phyloP scores from a whole-genome alignment of 2,797 vertebrate species.

The Helarctos malayanus region DNA sequence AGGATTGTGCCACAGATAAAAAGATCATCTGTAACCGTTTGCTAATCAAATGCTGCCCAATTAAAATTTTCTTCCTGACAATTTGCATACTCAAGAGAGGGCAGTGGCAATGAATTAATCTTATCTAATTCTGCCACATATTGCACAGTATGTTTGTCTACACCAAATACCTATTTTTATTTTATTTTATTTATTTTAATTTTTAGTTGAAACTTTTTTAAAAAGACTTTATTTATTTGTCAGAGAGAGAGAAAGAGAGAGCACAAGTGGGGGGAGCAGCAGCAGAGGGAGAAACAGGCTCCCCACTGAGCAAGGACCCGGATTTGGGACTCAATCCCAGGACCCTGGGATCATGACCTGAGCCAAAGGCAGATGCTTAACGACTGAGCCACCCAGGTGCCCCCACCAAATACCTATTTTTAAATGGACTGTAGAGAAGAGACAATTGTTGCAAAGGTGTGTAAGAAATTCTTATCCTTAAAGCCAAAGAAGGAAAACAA shows the following conservation, averaged over 20 bases:
- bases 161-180: not conserved
- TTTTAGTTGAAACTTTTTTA: not conserved
- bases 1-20: not conserved
- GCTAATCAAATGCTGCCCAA: not conserved
- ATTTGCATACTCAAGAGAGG: not conserved
- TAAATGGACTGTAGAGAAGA: not conserved
- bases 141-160: not conserved
- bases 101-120: not conserved
- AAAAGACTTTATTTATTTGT: not conserved
- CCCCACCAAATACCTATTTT: not conserved
- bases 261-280: not conserved
- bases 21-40: constrained; percentile 1
- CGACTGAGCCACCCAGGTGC: not conserved
- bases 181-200: not conserved
- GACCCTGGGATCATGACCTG: not conserved
- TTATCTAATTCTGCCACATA: not conserved
- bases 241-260: not conserved
- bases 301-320: not conserved
- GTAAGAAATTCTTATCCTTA: not conserved
- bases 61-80: not conserved
- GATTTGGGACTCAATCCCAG: not conserved
- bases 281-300: not conserved
- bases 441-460: not conserved
- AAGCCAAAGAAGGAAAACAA: not conserved
- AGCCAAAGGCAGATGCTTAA: not conserved